Conservation (phyloP, 2,888 invertebrate species). For the Nasonovia ribisnigri region DNA sequence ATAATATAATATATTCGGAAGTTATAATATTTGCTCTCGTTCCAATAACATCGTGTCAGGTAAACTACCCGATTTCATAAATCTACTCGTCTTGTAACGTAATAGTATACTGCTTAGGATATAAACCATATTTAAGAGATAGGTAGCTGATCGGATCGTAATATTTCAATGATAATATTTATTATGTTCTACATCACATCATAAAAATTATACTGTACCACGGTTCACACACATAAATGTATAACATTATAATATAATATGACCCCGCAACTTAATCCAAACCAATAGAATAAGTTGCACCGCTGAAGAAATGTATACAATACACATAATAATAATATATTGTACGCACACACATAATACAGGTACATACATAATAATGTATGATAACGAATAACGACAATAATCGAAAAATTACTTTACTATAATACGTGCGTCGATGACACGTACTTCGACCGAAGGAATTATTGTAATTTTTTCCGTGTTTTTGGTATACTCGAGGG, state of each 20-base stretch:
- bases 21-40: neutral
- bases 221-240: neutral
- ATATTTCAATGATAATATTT: neutral
- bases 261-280: neutral
- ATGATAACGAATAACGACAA: neutral
- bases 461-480: neutral
- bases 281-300: neutral
- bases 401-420: neutral
- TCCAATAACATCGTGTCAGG: neutral
- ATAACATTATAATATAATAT: neutral
- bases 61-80: neutral
- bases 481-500: too few relatives aligned
- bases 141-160: neutral
- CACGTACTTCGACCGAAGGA: neutral
- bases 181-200: neutral
- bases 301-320: neutral
- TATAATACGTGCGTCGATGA: neutral
- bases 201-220: neutral
- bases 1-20: neutral
- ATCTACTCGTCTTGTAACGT: too few relatives aligned
- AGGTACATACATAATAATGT: neutral
- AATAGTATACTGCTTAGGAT: neutral
- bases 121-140: neutral
- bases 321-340: neutral
- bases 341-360: neutral